phyloP scores from a whole-genome alignment of 2,888 invertebrate genomes.

The Phyto melanocephala region DNA sequence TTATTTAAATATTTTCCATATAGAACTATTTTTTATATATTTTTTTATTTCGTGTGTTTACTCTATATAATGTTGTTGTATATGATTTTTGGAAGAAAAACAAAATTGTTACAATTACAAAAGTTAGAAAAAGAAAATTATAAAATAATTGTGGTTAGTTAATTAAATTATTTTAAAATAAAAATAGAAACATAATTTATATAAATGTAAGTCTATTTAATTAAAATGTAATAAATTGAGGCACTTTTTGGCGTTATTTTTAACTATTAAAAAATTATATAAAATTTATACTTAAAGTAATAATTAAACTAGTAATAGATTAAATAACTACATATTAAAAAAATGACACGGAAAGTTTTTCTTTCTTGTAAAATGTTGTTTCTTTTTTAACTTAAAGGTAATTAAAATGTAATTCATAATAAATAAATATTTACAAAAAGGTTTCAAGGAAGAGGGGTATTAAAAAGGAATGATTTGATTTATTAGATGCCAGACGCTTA shows the following conservation, averaged over 20 bases:
- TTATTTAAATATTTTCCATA: slow-evolving; percentile 59
- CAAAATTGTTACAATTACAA: too few relatives aligned
- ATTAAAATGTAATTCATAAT: slow-evolving; percentile 29
- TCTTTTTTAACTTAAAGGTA: slow-evolving; percentile 11
- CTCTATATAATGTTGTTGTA: slow-evolving; percentile 4
- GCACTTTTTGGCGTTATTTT: slow-evolving; percentile 75
- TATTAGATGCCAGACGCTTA: too few relatives aligned
- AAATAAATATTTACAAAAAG: slow-evolving; percentile 50
- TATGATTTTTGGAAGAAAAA: not conserved
- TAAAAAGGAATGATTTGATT: too few relatives aligned
- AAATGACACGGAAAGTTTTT: slow-evolving; percentile 61
- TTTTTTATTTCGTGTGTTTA: too few relatives aligned
- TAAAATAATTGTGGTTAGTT: slow-evolving; percentile 15
- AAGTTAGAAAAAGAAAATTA: slow-evolving; percentile 23
- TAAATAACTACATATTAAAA: slow-evolving; percentile 28
- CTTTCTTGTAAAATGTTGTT: slow-evolving; percentile 15
- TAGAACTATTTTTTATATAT: slow-evolving; percentile 27
- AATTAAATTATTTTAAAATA: slow-evolving; percentile 4
- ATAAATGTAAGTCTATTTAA: slow-evolving; percentile 43
- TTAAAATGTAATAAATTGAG: slow-evolving; percentile 70
- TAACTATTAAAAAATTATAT: slow-evolving; percentile 40
- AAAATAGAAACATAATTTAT: slow-evolving; percentile 38
- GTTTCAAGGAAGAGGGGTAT: not conserved
- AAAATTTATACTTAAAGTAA: slow-evolving; percentile 40
- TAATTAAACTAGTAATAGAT: slow-evolving; percentile 59